Percentiles rank a stretch among this genome's conserved stretches.
Conservation (phyloP, 1,140 invertebrate genomes). For the Drosophila repleta region DNA sequence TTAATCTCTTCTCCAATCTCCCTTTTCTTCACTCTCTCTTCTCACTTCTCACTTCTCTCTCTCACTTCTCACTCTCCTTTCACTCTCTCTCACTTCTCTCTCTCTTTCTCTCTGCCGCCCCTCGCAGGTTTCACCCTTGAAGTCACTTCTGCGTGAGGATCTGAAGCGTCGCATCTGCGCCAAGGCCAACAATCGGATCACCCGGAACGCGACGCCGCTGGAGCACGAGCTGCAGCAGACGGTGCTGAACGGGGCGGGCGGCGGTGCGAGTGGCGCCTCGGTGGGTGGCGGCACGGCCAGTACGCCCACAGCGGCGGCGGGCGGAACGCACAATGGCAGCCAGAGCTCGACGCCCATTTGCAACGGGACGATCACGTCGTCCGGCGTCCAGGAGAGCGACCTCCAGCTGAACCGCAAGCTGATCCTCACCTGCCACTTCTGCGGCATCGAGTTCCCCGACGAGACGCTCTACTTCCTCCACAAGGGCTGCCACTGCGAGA, state of each 20-base stretch:
- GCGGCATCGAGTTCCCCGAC: slow-evolving; percentile 97
- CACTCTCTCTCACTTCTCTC: too few relatives aligned
- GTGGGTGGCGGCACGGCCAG: slow-evolving; percentile 34
- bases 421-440: slow-evolving; percentile 92
- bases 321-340: slow-evolving; percentile 51
- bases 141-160: slow-evolving; percentile 92
- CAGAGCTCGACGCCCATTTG: slow-evolving; percentile 84
- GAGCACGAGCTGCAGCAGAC: slow-evolving; percentile 73
- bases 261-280: slow-evolving; percentile 4
- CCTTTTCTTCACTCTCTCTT: too few relatives aligned
- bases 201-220: slow-evolving; percentile 73
- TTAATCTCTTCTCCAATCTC: too few relatives aligned
- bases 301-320: slow-evolving; percentile 29
- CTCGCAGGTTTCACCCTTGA: slow-evolving; percentile 91
- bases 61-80: too few relatives aligned
- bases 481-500: slow-evolving; percentile 98
- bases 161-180: slow-evolving; percentile 90
- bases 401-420: slow-evolving; percentile 84
- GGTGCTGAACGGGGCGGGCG: slow-evolving; percentile 45
- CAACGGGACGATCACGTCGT: slow-evolving; percentile 88
- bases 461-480: slow-evolving; percentile 98
- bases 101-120: slow-evolving; percentile 27
- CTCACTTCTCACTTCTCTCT: too few relatives aligned
- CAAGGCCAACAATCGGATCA: slow-evolving; percentile 85
- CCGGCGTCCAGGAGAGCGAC: slow-evolving; percentile 85